Base-by-base conservation (phyloP, 2,797 vertebrate species). In the Sebastes miniatus region DNA sequence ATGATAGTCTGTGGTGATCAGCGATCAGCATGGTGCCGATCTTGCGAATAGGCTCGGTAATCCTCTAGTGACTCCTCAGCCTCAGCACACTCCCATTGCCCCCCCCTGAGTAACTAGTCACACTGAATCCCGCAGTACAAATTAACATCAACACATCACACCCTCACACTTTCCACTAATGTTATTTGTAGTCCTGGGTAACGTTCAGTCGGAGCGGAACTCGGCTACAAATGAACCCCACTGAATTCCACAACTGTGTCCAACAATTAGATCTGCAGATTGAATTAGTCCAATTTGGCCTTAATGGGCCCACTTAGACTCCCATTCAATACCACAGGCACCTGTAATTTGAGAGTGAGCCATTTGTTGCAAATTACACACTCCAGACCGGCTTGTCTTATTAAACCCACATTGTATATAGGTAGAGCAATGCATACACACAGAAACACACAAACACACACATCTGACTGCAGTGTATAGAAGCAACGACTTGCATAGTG, bases 251-350 rank as follows among this genome's bases (percentile, higher is more conserved):
- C 79, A 61, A 57, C 63, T 64, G 52, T 62, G 9, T 84, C 84
- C 70, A 79, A 82, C 84, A 71, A 91, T 93, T 88, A 88, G 83
- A 92, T 90, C 75, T 86, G 73, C 69, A 69, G 80, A 92, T 88
- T 91, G 54, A 92, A 93, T 94, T 91, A 92, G 89, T 71, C 75
- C 73, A 90, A 87, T 93, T 92, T 86, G 86, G 76, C 76, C 70
- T 61, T 92, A 93, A 93, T 92, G 82, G 86, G 76, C 47, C 83
- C 85, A 90, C 87, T 90, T 88, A 91, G 76, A 78, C 81, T 83
- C 80, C 24, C 78, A 81, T 88, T 91, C 85, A 74, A 81, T 88
- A 68, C 89, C 39, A 67, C 72, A 72, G 88, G 73, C 91, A 91
- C 89, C 87, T 92, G 88, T 86, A 89, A 93, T 93, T 86, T 88